phyloP scores from a whole-genome alignment of 1,140 invertebrate genomes.

The Pseudomyrmex flavicornis region DNA sequence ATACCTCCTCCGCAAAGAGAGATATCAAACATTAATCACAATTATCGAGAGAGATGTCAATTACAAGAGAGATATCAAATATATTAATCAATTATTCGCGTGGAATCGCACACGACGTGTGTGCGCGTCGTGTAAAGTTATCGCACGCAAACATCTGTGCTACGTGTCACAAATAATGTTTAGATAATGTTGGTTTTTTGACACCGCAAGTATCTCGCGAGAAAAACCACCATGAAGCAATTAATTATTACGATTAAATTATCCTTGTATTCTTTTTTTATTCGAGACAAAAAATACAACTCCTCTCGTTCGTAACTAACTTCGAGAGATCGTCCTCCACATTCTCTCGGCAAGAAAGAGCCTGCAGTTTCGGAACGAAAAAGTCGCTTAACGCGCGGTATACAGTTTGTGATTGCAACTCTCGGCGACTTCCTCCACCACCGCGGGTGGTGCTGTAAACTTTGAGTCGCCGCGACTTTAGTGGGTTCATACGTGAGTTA shows the following conservation, averaged over 20 bases:
- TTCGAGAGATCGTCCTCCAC: no score
- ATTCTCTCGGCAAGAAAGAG: constrained; percentile 6
- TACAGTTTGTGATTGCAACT: constrained; percentile 26
- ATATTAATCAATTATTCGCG: constrained; percentile 17
- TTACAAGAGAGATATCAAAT: neutral
- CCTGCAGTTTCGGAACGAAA: constrained; percentile 33
- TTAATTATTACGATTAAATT: constrained; percentile 9
- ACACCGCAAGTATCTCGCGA: no score
- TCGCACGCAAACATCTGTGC: neutral
- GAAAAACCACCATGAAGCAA: no score
- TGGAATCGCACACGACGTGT: neutral
- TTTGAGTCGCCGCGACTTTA: constrained; percentile 41
- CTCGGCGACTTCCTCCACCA: constrained; percentile 3
- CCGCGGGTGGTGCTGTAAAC: constrained; percentile 43
- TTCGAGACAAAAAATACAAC: constrained; percentile 9
- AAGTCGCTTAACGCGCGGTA: constrained; percentile 16
- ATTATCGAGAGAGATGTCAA: neutral
- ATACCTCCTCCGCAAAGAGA: no score
- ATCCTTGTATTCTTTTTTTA: neutral
- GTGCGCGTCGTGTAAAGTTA: neutral
- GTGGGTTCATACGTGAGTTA: constrained; percentile 28
- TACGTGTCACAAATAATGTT: neutral
- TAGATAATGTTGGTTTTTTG: neutral
- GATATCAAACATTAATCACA: neutral
- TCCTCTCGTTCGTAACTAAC: no score